Conservation (phyloP, 2,113 vertebrate species). For the Xiphias gladius region DNA sequence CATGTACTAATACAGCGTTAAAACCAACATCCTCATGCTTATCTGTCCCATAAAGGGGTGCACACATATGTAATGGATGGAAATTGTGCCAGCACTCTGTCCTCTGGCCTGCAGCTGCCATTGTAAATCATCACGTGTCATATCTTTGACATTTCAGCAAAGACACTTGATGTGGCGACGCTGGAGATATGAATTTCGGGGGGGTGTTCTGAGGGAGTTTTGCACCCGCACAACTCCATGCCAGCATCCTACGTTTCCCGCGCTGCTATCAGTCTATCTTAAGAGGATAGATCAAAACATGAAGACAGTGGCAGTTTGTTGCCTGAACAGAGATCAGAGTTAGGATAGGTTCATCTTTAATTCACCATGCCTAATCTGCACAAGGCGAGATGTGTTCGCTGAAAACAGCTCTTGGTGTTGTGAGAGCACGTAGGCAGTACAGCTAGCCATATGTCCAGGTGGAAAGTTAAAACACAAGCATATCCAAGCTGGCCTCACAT, state of each 20-base stretch:
- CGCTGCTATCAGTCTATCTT: constrained; percentile 76
- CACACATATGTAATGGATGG: constrained; percentile 52
- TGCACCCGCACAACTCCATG: not conserved
- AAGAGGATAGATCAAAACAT: constrained; percentile 76
- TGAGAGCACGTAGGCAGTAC: constrained; percentile 17
- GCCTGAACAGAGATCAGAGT: constrained; percentile 76
- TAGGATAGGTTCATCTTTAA: constrained; percentile 74
- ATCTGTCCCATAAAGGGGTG: constrained; percentile 62
- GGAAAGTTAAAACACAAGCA: constrained; percentile 27
- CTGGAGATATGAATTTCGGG: constrained; percentile 61
- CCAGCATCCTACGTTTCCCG: constrained; percentile 30
- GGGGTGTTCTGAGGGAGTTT: constrained; percentile 28
- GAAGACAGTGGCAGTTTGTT: constrained; percentile 56
- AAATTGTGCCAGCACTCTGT: constrained; percentile 45
- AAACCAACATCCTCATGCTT: constrained; percentile 56
- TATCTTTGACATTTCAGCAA: constrained; percentile 70
- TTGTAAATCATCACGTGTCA: constrained; percentile 77
- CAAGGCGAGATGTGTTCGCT: constrained; percentile 49
- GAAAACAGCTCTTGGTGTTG: constrained; percentile 54
- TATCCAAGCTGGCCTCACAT: constrained; percentile 46
- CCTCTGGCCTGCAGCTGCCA: constrained; percentile 48
- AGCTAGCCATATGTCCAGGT: constrained; percentile 27
- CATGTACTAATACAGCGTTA: constrained; percentile 38
- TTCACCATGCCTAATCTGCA: constrained; percentile 73
- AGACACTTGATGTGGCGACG: constrained; percentile 59